Base-by-base conservation (phyloP, 2,113 vertebrate genomes). In the Anhinga rufa region DNA sequence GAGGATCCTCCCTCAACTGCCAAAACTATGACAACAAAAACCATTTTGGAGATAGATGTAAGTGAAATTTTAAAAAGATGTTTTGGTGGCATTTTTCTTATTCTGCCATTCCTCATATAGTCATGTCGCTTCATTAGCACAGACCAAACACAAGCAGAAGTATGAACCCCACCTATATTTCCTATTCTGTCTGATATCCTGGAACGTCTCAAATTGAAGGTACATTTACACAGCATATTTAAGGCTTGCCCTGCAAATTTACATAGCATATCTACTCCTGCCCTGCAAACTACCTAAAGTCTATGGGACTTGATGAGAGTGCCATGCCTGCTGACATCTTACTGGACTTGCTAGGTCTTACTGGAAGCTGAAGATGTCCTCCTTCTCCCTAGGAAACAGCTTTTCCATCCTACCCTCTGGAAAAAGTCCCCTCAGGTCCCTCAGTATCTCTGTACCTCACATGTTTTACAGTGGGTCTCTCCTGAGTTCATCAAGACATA, bases 1-100 rank as follows among this genome's bases (percentile, higher is more conserved):
- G 75, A 93, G 78, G 70, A 96, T 70, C 84, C 61, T 82, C 91
- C 86, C 74, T 96, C 74, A 20, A 42, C 77, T 91, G 86, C 88
- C 92, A 93, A 76, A 85, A 61, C 44, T 70, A 10, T 42, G 81
- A 92, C 65, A 94, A 76, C 58, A 93, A 85, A 94, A 82, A 8
- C 9, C 40, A 58, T n/a, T 79, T 38, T 36, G 46, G 84, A 66
- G 42, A 60, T 3, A 24, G 38, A 90, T 86, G 62, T 34, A 44
- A 93, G 31, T 29, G 60, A 91, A 38, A 36, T 46, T 88, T 86
- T 32, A 14, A 54, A 72, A 61, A 64, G 28, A 49, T 26, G 9
- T 7, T 76, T 91, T 72, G 65, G 52, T 77, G 77, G 21, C 49
- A 28, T 77, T 82, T 84, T 49, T 68, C 57, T 84, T 60, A 22